A percentile compares a stretch with the other conserved stretches of the same genome.
These are phyloP conservation scores for Hippasteria phrygiana DNA, from an alignment of 53 echinoderm and acorn worm genomes.

Conservation along the genomic window DNA sequence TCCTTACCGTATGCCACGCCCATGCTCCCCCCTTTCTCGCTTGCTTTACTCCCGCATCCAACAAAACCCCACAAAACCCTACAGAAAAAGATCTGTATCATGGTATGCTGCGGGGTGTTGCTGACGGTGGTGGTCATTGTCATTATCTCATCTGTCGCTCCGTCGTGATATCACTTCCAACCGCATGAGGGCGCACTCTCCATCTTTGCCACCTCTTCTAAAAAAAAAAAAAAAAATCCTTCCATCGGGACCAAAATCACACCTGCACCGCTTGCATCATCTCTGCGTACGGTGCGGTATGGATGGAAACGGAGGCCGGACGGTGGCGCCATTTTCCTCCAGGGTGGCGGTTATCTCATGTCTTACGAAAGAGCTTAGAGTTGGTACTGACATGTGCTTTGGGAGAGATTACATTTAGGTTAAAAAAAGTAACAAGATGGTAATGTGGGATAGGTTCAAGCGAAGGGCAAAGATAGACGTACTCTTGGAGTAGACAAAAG, in stretches of 20 bases:
- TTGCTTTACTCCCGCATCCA: neutral
- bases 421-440: too few species aligned
- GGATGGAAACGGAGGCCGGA: neutral
- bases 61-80: neutral
- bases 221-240: neutral
- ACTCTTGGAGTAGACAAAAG: too few species aligned
- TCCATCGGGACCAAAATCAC: slow-evolving; percentile 48
- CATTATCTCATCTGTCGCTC: slow-evolving; percentile 74
- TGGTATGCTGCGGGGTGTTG: slow-evolving; percentile 85
- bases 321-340: too few species aligned
- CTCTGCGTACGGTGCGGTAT: neutral
- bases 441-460: too few species aligned
- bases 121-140: slow-evolving; percentile 70
- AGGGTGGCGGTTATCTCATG: too few species aligned
- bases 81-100: slow-evolving; percentile 92
- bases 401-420: too few species aligned
- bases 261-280: slow-evolving; percentile 10
- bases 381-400: too few species aligned
- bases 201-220: slow-evolving; percentile 43
- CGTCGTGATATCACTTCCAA: slow-evolving; percentile 62
- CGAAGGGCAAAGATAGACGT: too few species aligned
- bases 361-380: too few species aligned
- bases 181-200: slow-evolving; percentile 61
- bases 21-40: neutral
- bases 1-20: neutral